Evolutionary conservation across 2,888 invertebrate genomes (phyloP), one percentile per base, ranked within the genome.

Genomic region (Protophormia terraenovae): DNA sequence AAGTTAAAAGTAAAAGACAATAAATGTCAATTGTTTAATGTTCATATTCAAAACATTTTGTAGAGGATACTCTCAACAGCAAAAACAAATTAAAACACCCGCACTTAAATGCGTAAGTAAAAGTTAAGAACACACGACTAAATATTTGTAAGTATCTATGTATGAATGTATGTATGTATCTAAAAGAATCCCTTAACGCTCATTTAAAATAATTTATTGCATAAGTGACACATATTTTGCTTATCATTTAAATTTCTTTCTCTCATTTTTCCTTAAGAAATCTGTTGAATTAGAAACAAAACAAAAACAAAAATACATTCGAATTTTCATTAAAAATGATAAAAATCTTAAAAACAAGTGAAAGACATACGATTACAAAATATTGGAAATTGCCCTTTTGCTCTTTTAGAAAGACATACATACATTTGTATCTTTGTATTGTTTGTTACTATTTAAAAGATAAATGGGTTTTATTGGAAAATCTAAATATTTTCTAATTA

Each of bases 171-270:
- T n/a, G n/a, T n/a, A n/a, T 66, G 66, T 66, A 58, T 27, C 55
- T 66, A 22, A 66, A n/a, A 72, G 79, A 87, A 87, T 88, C 88
- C 71, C 91, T 90, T 90, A 89, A 89, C 89, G 91, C 91, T 91
- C 91, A 90, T 91, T 91, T 89, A 89, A 91, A 90, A 90, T 91
- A 91, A 91, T 91, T 91, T 91, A 91, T 91, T 90, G 90, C 90
- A 58, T 77, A 88, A 87, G 86, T 90, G 90, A 90, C 90, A 90
- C 88, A 89, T 84, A 83, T 83, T 84, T 83, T 79, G 82, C 86
- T 86, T 86, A 87, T 86, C 87, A 84, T 71, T 73, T 69, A 47
- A 78, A 22, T 29, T 38, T 35, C 14, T 22, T 1, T 16, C 45
- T 24, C 24, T 45, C 32, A 29, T 22, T 60, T 12, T 58, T 77